Base-by-base conservation (phyloP, 2,113 vertebrate species). In the Odontesthes bonariensis region DNA sequence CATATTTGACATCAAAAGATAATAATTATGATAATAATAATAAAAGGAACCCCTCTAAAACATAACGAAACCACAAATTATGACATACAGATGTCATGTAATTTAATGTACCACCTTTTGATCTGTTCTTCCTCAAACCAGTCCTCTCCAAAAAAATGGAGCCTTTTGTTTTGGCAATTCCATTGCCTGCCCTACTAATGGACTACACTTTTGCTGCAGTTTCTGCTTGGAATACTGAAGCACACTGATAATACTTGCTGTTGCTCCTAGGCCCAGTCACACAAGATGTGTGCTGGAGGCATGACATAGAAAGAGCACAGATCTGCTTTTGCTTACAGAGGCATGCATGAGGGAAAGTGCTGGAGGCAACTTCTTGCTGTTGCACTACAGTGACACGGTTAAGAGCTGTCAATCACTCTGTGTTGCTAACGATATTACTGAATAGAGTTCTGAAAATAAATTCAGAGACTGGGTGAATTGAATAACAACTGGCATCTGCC, bases 61-160 rank as follows among this genome's bases (percentile, higher is more conserved):
- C 70, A 65, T 75, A 84, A 82, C 60, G 66, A 27, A 63, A 74
- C 31, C 62, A 69, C 17, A 73, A 27, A 62, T 35, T 22, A 69
- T 47, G 12, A 53, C 67, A 64, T 40, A 59, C 68, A 73, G 49
- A 75, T 31, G 82, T 77, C 58, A 64, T 57, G 55, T 44, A 53
- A 71, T 40, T 58, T 74, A 66, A 23, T 74, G 20, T 31, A 52
- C 0, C 11, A 11, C 33, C 9, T 55, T 68, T 23, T 61, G 8
- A 69, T 68, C 31, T 55, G 10, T 73, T 42, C 23, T 62, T 20
- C 16, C 1, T 49, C 60, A 3, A 81, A 49, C 46, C 0, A 14
- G 27, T 23, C 31, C 1, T 66, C 47, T 70, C 4, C 51, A 47
- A 46, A 32, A 27, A 40, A 20, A 22, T 73, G 1, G 0, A 53